Evolutionary conservation across 2,888 invertebrate genomes (phyloP).

Genomic region (Drosophila planitibia): DNA sequence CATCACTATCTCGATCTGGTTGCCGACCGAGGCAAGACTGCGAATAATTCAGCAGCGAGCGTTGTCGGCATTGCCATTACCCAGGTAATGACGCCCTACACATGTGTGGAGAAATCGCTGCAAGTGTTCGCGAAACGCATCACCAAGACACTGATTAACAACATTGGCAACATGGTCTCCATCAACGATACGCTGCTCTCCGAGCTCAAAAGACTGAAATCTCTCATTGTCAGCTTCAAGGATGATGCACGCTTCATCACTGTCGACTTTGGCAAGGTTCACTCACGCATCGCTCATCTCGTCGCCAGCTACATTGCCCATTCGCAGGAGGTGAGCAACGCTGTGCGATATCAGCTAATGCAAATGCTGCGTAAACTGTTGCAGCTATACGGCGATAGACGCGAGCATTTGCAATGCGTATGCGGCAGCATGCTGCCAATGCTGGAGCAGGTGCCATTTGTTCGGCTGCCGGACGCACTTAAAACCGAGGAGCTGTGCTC

Average conservation of each 20-base stretch:
- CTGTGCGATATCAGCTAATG: slow-evolving; percentile 60
- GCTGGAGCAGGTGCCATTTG: slow-evolving; percentile 70
- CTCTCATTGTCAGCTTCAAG: slow-evolving; percentile 89
- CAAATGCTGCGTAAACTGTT: slow-evolving; percentile 73
- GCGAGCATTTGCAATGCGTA: slow-evolving; percentile 86
- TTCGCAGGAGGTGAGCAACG: slow-evolving; percentile 71
- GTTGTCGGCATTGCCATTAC: slow-evolving; percentile 42
- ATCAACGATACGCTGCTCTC: slow-evolving; percentile 88
- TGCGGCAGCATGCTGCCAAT: slow-evolving; percentile 83
- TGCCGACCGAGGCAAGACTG: slow-evolving; percentile 22
- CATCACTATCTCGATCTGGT: slow-evolving; percentile 54
- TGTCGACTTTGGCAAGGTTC: slow-evolving; percentile 89
- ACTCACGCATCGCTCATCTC: slow-evolving; percentile 88
- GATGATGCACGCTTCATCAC: slow-evolving; percentile 88
- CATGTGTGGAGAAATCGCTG: slow-evolving; percentile 88
- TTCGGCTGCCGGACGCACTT: slow-evolving; percentile 85
- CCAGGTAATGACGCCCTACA: slow-evolving; percentile 84
- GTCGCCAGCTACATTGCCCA: slow-evolving; percentile 87
- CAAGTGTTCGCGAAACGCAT: slow-evolving; percentile 90
- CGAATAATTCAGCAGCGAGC: background rate
- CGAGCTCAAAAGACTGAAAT: slow-evolving; percentile 89
- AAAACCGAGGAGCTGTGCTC: slow-evolving; percentile 87
- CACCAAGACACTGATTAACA: slow-evolving; percentile 88
- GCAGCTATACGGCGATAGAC: slow-evolving; percentile 80
- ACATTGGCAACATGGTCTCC: slow-evolving; percentile 87